Base-by-base conservation (phyloP, 2,888 invertebrate species). In the Adela reaumurella region DNA sequence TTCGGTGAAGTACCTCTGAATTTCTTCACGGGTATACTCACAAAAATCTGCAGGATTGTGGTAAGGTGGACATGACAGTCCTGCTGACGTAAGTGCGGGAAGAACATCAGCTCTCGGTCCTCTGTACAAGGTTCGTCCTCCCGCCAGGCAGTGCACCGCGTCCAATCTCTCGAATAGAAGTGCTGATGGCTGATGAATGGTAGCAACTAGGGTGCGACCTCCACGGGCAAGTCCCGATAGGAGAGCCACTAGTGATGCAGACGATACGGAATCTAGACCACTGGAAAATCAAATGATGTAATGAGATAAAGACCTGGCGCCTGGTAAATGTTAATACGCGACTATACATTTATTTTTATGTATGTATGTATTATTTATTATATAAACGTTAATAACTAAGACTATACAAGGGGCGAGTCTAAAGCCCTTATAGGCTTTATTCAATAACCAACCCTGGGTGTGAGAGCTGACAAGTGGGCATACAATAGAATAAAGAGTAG, bases 31-130 rank as follows among this genome's bases (percentile, higher is more conserved):
- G 24, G 24, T 44, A 45, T 50, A 84, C 89, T 86, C 77, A 95
- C 95, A 81, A 70, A 92, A 97, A 77, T 97, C 97, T 10, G 97
- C 95, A 1, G 97, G 97, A 68, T 97, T 97, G 70, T 97, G 96
- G 63, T 94, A 97, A 17, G 90, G 82, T 2, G 97, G 97, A 65
- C 97, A 97, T 19, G 83, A 74, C 11, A 94, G 76, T 14, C 87
- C 90, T 35, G 92, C 83, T 10, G 83, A 83, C 5, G 83, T 79
- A 49, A 97, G 74, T 61, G 93, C 92, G 1, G 93, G 89, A 42
- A 97, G 71, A 24, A 97, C 70, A 29, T 84, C 82, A 17, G 72
- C 69, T 0, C 90, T 83, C 0, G 87, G 82, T 4, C 97, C 97
- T 58, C 89, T 85, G 68, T 94, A 97, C 55, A 96, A 84, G 57